A percentile compares a stretch with the other conserved stretches of the same genome.
phyloP scores from a whole-genome alignment of 2,113 vertebrate genomes.

The Kryptolebias marmoratus region DNA sequence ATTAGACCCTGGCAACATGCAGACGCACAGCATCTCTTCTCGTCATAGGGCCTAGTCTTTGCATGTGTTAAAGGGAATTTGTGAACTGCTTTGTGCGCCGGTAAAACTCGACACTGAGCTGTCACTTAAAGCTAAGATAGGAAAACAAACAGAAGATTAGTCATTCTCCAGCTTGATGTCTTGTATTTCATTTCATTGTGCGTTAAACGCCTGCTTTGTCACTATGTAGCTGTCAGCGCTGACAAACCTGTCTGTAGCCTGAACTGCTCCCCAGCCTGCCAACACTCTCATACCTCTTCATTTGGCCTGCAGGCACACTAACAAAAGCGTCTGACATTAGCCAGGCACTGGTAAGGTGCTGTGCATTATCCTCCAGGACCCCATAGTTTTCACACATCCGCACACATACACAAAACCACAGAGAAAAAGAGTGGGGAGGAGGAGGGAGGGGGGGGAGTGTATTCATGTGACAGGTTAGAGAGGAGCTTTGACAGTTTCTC shows the following conservation, averaged over 20 bases:
- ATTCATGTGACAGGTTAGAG: slow-evolving; percentile 74
- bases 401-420: slow-evolving; percentile 33
- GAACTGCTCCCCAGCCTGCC: slow-evolving; percentile 62
- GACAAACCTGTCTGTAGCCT: slow-evolving; percentile 62
- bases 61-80: slow-evolving; percentile 23
- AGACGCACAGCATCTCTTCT: slow-evolving; percentile 45
- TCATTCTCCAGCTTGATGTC: slow-evolving; percentile 66
- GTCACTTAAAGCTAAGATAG: slow-evolving; percentile 63
- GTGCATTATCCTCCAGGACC: slow-evolving; percentile 58
- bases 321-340: slow-evolving; percentile 73
- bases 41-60: slow-evolving; percentile 25
- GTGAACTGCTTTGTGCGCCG: slow-evolving; percentile 43
- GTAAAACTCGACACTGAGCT: slow-evolving; percentile 58
- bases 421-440: slow-evolving; percentile 20
- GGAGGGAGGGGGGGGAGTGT: neutral
- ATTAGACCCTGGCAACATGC: slow-evolving; percentile 71
- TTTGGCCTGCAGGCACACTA: slow-evolving; percentile 60
- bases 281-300: slow-evolving; percentile 60
- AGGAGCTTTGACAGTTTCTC: slow-evolving; percentile 74
- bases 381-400: slow-evolving; percentile 53
- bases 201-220: slow-evolving; percentile 69
- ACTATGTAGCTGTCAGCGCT: slow-evolving; percentile 64
- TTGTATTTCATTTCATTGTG: slow-evolving; percentile 72
- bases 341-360: slow-evolving; percentile 63
- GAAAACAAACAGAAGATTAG: slow-evolving; percentile 73